These are phyloP conservation scores for Sussaba pulchella DNA, from an alignment of 2,888 invertebrate species.

Conservation along the genomic window DNA sequence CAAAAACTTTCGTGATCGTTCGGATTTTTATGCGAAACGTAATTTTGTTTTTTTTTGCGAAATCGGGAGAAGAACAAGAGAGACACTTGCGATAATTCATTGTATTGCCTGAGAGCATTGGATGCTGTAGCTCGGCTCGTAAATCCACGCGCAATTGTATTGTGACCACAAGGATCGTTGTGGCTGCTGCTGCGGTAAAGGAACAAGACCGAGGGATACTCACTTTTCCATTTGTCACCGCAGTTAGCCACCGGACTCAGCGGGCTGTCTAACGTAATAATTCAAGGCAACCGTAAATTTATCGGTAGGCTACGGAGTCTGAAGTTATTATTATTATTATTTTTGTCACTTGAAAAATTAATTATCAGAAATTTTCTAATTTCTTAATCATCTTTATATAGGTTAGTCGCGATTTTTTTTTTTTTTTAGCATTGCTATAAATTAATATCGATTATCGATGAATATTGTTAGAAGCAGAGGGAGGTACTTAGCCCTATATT, in stretches of 20 bases:
- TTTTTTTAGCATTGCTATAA: no score
- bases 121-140: slow-evolving; percentile 37
- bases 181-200: slow-evolving; percentile 59
- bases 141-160: slow-evolving; percentile 59
- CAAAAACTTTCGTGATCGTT: not conserved
- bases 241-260: slow-evolving; percentile 28
- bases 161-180: slow-evolving; percentile 53
- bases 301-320: not conserved
- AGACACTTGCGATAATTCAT: slow-evolving; percentile 9
- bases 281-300: slow-evolving; percentile 38
- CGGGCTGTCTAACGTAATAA: slow-evolving; percentile 15
- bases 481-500: no score
- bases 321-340: no score
- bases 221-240: slow-evolving; percentile 46
- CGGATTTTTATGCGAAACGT: no score
- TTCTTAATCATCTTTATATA: no score
- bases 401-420: no score
- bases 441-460: no score
- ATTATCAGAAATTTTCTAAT: no score
- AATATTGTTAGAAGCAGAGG: no score
- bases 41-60: not conserved
- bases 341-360: no score
- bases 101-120: slow-evolving; percentile 12
- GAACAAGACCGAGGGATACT: slow-evolving; percentile 28
- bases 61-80: not conserved